Evolutionary conservation across 2,113 vertebrate species (phyloP).

Genomic region (Tauraco erythrolophus): DNA sequence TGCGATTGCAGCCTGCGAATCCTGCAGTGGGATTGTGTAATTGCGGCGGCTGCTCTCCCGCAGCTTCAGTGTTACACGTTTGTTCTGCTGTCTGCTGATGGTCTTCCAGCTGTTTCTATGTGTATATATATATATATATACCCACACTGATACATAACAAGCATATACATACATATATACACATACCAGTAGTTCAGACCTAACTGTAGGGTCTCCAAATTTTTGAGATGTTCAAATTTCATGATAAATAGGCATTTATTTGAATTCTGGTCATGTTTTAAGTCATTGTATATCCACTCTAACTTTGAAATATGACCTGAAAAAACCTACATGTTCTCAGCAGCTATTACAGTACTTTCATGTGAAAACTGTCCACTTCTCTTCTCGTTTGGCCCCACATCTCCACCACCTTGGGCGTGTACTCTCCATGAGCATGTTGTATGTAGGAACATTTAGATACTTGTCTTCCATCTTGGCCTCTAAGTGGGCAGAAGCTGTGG

Average conservation of each 20-base stretch:
- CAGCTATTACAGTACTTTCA: not conserved
- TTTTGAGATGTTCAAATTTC: not conserved
- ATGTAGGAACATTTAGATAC: not conserved
- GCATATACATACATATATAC: no score
- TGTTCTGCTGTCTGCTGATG: not conserved
- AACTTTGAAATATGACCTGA: not conserved
- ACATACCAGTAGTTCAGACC: not conserved
- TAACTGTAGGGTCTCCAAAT: not conserved
- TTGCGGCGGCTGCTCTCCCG: fast-evolving
- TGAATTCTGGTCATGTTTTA: not conserved
- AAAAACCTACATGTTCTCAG: not conserved
- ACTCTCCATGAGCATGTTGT: not conserved
- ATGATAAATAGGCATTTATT: not conserved
- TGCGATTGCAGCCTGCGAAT: fast-evolving
- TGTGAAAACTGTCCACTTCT: not conserved
- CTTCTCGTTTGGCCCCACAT: not conserved
- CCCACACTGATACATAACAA: not conserved
- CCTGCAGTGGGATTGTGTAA: fast-evolving
- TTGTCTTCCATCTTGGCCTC: not conserved
- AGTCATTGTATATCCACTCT: not conserved
- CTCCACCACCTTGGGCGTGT: not conserved
- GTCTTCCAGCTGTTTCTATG: not conserved
- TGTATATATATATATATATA: not conserved
- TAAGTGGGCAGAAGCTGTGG: not conserved
- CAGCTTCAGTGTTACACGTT: fast-evolving